Conservation (phyloP, 2,113 vertebrate genomes). For the Conger conger region DNA sequence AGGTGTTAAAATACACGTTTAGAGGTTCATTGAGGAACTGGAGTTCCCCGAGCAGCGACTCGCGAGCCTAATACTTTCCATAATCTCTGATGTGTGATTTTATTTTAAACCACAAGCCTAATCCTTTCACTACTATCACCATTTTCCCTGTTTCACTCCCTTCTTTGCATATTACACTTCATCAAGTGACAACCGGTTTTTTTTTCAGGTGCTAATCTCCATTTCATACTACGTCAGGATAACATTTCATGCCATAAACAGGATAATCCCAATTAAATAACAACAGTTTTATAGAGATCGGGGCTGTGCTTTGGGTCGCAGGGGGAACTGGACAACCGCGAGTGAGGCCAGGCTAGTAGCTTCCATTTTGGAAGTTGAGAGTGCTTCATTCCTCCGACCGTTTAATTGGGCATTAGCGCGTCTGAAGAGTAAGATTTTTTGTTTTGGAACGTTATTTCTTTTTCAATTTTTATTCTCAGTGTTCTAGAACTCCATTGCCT, state of each 20-base stretch:
- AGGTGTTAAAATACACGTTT: not conserved
- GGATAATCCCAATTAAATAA: constrained; percentile 21
- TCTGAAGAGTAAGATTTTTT: too few relatives aligned
- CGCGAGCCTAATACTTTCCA: not conserved
- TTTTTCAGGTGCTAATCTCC: constrained; percentile 13
- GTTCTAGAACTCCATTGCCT: too few relatives aligned
- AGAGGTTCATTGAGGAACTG: not conserved
- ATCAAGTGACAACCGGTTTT: constrained; percentile 14
- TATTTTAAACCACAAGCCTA: not conserved
- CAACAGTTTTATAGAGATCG: not conserved
- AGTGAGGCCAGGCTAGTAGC: not conserved
- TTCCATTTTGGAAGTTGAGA: not conserved
- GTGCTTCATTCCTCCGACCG: not conserved
- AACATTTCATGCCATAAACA: constrained; percentile 19
- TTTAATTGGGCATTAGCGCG: not conserved
- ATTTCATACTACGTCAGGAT: constrained; percentile 26
- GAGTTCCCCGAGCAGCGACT: not conserved
- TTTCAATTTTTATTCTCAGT: too few relatives aligned
- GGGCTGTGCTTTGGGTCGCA: not conserved
- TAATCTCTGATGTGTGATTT: not conserved
- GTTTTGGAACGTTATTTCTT: too few relatives aligned
- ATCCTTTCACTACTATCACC: not conserved
- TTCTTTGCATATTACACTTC: constrained; percentile 5
- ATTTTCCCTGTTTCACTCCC: not conserved
- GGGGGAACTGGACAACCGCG: not conserved